Percentiles rank a stretch among this genome's conserved stretches.
phyloP scores from a whole-genome alignment of 2,888 invertebrate genomes.

The Nomada fucata region DNA sequence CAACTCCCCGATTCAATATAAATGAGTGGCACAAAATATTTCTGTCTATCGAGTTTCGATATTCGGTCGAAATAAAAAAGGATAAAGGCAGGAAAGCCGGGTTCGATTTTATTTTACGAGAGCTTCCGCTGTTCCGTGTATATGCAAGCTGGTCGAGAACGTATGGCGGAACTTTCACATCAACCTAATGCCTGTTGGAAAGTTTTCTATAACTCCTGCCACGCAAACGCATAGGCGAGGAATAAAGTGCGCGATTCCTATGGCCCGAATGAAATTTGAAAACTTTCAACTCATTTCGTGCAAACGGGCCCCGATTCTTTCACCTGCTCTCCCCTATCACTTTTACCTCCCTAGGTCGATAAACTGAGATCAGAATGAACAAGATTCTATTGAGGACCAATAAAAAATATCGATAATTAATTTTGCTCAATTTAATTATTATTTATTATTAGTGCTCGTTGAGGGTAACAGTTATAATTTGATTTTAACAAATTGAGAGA shows the following conservation, averaged over 20 bases:
- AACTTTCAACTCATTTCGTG: conserved; percentile 51
- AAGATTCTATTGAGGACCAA: background rate
- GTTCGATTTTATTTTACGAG: conserved; percentile 48
- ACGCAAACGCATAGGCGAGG: conserved; percentile 27
- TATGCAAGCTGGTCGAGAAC: conserved; percentile 28
- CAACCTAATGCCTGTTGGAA: conserved; percentile 52
- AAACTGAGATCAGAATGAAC: background rate
- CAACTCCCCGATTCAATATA: background rate
- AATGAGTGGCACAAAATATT: background rate
- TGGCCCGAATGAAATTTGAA: conserved; percentile 48
- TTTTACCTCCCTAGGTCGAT: background rate
- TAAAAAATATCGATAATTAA: background rate
- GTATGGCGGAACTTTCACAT: conserved; percentile 49
- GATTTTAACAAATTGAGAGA: no score
- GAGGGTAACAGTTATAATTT: no score
- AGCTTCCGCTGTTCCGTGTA: conserved; percentile 27
- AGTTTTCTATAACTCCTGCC: conserved; percentile 49
- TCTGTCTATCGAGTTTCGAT: background rate
- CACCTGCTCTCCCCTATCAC: conserved; percentile 26
- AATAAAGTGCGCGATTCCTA: conserved; percentile 21
- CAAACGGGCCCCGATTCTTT: conserved; percentile 29
- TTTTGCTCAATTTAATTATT: no score
- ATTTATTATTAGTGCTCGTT: no score
- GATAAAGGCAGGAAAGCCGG: background rate
- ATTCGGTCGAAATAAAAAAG: background rate